phyloP scores from a whole-genome alignment of 2,113 vertebrate species.

The Bettongia penicillata region DNA sequence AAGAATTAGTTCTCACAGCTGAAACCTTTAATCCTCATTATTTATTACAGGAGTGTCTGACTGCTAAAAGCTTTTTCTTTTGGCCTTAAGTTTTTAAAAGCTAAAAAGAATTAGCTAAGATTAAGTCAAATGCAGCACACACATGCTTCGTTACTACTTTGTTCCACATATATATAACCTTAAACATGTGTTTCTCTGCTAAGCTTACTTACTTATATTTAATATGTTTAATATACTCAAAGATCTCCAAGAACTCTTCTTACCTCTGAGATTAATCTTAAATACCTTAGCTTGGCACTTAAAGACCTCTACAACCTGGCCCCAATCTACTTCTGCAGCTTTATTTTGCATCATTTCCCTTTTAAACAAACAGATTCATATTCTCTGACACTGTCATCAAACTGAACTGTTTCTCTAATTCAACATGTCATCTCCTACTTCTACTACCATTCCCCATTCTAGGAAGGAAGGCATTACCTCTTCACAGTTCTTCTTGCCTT shows the following conservation, averaged over 20 bases:
- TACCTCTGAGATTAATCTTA: not conserved
- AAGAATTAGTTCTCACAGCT: constrained; percentile 51
- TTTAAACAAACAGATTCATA: not conserved
- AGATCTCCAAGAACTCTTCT: constrained; percentile 19
- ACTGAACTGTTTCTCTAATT: not conserved
- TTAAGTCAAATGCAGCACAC: not conserved
- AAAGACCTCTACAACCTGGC: not conserved
- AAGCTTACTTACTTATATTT: constrained; percentile 48
- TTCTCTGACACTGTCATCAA: not conserved
- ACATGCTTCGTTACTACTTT: not conserved
- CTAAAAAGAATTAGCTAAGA: not conserved
- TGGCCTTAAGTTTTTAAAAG: not conserved
- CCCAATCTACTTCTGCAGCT: not conserved
- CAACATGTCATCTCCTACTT: not conserved
- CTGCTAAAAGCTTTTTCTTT: not conserved
- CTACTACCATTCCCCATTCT: not conserved
- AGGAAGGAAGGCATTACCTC: not conserved
- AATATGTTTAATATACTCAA: not conserved
- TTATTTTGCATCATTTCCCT: not conserved
- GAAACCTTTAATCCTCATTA: constrained; percentile 21
- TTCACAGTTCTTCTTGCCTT: not conserved
- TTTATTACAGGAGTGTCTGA: constrained; percentile 9
- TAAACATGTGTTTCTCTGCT: constrained; percentile 24
- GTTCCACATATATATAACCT: not conserved
- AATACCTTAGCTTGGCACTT: not conserved